Percentiles rank a stretch among this genome's conserved stretches.
phyloP scores from a whole-genome alignment of 2,888 invertebrate genomes.

The Ariolimax columbianus region DNA sequence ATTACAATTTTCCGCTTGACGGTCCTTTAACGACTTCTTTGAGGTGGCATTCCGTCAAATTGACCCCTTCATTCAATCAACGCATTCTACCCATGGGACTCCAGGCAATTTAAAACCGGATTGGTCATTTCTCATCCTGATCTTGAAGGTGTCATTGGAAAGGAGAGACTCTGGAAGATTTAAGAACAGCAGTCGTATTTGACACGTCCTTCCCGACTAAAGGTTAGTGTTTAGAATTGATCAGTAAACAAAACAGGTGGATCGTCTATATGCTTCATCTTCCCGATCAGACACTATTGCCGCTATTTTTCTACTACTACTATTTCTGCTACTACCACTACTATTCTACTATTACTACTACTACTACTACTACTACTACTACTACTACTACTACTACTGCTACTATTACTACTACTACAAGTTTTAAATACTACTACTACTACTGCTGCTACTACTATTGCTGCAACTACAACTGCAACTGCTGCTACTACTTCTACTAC shows the following conservation, averaged over 20 bases:
- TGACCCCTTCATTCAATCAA: slow-evolving; percentile 42
- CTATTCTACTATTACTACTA: no score
- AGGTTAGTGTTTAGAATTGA: neutral
- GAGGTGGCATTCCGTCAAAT: slow-evolving; percentile 33
- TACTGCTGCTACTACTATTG: no score
- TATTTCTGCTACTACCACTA: no score
- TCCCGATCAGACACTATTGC: no score
- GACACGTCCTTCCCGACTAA: neutral
- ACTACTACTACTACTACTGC: no score
- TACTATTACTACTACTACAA: no score
- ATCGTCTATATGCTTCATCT: no score
- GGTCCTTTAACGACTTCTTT: slow-evolving; percentile 21
- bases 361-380: no score
- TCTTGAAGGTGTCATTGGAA: neutral
- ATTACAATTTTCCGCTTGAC: slow-evolving; percentile 41
- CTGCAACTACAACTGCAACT: no score
- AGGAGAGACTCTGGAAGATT: slow-evolving; percentile 6
- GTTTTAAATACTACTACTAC: no score
- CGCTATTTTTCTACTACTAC: no score
- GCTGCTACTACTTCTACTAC: no score
- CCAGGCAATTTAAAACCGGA: slow-evolving; percentile 27
- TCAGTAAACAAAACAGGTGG: neutral
- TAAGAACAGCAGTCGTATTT: neutral
- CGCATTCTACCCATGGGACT: slow-evolving; percentile 21
- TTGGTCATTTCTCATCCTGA: slow-evolving; percentile 19